Base-by-base conservation (phyloP, 2,113 vertebrate species). In the Micronycteris hirsuta region DNA sequence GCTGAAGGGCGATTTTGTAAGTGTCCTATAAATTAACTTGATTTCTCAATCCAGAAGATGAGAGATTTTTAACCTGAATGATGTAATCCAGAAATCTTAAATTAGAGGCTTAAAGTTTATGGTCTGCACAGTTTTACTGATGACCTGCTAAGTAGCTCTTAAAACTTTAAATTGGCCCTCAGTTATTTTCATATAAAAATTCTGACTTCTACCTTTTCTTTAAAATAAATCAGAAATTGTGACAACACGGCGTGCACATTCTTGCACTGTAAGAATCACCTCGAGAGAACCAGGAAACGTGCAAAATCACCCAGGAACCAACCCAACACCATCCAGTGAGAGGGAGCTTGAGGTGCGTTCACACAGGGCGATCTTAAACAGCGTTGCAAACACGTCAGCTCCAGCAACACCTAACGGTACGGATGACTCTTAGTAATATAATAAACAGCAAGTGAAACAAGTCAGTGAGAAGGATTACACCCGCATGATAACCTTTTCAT, bases 161-260 rank as follows among this genome's bases (percentile, higher is more conserved):
- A 85, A 77, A 77, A 82, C 58, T 93, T 92, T 74, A 92, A 58
- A 16, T 85, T 81, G 36, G 82, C 71, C 33, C 6, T 19, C 11
- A 77, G 22, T 73, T 93, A 95, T 82, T 96, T 96, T 93, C 54
- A 86, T 15, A 54, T 45, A 70, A 68, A 93, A 89, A 41, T 73
- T 70, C 17, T 19, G 5, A 77, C 74, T 81, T 65, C 52, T 61
- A 45, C 9, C n/a, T 89, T 86, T 86, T 58, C 49, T 71, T 90
- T 82, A 49, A 85, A 88, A 86, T 73, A 88, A 47, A 77, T 63
- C n/a, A 83, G 54, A 89, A 91, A 91, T 67, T 28, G 2, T 83
- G 54, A 82, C 45, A 41, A 24, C 71, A 31, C 33, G 74, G 10
- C 56, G 41, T 15, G 36, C 33, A 61, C 11, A 52, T 73, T 56